These are phyloP conservation scores for Xestia ashworthii DNA, from an alignment of 2,888 invertebrate species.

Conservation along the genomic window DNA sequence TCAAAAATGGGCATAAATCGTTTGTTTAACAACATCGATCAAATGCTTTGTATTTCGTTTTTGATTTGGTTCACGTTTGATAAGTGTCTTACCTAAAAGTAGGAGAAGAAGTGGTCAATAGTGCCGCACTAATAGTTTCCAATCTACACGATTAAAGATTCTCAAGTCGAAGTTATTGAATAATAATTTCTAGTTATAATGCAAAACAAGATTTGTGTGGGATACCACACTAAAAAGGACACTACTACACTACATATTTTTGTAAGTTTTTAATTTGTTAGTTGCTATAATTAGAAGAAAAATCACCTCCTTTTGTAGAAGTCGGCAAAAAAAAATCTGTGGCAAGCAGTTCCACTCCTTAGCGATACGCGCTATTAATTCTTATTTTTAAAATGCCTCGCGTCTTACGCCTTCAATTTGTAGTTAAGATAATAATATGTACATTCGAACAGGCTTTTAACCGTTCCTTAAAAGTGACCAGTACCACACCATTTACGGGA, in stretches of 20 bases:
- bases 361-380: not conserved
- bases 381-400: not conserved
- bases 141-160: not conserved
- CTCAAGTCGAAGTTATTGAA: not conserved
- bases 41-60: not conserved
- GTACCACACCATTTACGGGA: slow-evolving; percentile 35
- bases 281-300: too few relatives aligned
- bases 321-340: not conserved
- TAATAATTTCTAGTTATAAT: too few relatives aligned
- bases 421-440: slow-evolving; percentile 13
- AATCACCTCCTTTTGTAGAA: too few relatives aligned
- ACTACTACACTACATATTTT: too few relatives aligned
- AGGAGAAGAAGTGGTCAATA: not conserved
- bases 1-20: too few relatives aligned
- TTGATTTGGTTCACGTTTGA: not conserved
- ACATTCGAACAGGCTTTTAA: slow-evolving; percentile 15
- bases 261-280: too few relatives aligned
- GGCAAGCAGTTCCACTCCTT: not conserved
- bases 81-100: not conserved
- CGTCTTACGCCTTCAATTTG: slow-evolving; percentile 12
- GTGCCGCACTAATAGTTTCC: not conserved
- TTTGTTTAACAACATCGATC: not conserved
- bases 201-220: too few relatives aligned
- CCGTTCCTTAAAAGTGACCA: slow-evolving; percentile 12
- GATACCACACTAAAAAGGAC: too few relatives aligned